Evolutionary conservation across 2,797 vertebrate genomes (phyloP).

Genomic region (Vespertilio murinus): DNA sequence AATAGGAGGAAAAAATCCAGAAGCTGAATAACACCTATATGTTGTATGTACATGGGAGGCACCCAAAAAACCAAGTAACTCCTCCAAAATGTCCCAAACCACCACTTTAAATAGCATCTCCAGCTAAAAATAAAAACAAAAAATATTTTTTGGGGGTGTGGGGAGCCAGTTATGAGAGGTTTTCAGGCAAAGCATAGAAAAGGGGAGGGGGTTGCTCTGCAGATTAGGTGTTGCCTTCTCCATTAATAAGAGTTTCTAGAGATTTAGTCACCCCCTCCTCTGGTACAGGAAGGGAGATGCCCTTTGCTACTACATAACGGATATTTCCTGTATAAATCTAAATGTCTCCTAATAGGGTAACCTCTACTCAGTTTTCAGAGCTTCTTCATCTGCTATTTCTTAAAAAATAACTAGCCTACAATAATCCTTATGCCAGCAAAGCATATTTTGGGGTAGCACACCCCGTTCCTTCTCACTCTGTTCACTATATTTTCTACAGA

Average conservation of each 20-base stretch:
- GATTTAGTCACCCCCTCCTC: background rate
- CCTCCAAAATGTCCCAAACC: background rate
- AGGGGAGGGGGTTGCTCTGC: background rate
- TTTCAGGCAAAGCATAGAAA: background rate
- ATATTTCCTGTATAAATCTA: background rate
- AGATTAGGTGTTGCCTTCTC: background rate
- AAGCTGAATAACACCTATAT: background rate
- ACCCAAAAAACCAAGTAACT: background rate
- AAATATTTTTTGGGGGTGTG: background rate
- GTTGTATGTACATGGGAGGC: background rate
- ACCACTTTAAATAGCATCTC: background rate
- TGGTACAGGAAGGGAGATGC: background rate
- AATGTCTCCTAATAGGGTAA: background rate
- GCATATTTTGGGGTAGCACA: background rate
- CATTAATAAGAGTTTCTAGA: background rate
- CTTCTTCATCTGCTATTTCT: background rate
- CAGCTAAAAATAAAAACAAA: background rate
- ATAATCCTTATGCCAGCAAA: background rate
- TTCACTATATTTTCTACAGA: background rate
- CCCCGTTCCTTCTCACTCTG: background rate
- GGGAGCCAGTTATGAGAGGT: background rate
- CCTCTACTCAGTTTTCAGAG: background rate
- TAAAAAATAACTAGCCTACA: background rate
- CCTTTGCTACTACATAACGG: background rate
- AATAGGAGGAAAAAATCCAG: background rate